Conservation (phyloP, 2,888 invertebrate species). For the Linnaemya tessellans region DNA sequence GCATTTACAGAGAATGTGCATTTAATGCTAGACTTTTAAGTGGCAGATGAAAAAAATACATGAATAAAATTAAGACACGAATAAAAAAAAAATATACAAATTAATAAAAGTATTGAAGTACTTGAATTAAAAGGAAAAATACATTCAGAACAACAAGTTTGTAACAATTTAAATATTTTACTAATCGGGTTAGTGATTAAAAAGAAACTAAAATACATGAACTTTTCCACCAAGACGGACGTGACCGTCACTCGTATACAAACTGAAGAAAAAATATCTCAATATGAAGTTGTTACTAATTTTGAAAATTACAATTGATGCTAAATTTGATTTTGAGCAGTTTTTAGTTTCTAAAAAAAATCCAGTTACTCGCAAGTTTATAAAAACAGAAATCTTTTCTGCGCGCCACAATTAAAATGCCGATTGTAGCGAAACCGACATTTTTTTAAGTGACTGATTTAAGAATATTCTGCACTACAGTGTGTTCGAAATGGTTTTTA, state of each 20-base stretch:
- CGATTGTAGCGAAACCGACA: too few species aligned
- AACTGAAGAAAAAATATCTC: background rate
- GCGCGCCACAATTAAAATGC: too few species aligned
- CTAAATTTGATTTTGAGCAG: too few species aligned
- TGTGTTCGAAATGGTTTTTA: too few species aligned
- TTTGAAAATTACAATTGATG: too few species aligned
- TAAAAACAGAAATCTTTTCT: too few species aligned
- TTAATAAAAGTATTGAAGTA: background rate
- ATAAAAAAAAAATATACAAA: background rate
- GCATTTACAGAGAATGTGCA: background rate
- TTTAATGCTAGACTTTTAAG: conserved; percentile 21
- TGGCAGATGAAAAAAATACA: background rate
- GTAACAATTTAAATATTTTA: background rate
- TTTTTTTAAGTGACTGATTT: too few species aligned
- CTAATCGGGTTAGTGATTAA: conserved; percentile 28
- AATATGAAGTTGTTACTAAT: background rate
- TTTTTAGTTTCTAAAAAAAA: too few species aligned
- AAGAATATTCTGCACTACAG: too few species aligned
- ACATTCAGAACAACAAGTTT: conserved; percentile 1
- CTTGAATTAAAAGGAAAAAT: background rate
- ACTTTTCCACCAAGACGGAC: too few species aligned
- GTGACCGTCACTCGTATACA: too few species aligned
- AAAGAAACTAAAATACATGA: background rate
- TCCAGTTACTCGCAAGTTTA: too few species aligned
- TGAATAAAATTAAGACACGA: background rate